Conservation (phyloP, 2,888 invertebrate genomes). For the Tetropium fuscum region DNA sequence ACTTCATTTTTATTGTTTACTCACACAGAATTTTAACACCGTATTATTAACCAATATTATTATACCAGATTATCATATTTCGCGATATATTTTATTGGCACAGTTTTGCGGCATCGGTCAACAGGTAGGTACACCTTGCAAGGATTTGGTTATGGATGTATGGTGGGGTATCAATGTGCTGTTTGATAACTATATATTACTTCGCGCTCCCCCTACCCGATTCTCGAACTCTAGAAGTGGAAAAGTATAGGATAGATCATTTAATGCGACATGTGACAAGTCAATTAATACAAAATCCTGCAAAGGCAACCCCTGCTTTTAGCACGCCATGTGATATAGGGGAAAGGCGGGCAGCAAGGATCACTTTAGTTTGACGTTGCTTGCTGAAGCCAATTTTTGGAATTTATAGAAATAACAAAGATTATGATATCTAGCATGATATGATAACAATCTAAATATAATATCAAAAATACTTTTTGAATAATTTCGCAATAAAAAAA, state of each 20-base stretch:
- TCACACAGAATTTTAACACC: neutral
- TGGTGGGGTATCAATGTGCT: constrained; percentile 7
- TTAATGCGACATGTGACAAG: neutral
- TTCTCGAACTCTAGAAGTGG: neutral
- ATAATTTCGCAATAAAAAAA: no score
- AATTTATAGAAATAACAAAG: no score
- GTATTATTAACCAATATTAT: neutral
- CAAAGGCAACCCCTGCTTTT: no score
- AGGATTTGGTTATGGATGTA: constrained; percentile 4
- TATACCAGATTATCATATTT: neutral
- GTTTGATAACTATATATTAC: constrained; percentile 12
- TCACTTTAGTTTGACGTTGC: no score
- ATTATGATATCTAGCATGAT: no score
- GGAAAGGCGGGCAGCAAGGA: no score
- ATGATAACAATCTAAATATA: no score
- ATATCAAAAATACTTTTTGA: no score
- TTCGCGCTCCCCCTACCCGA: neutral
- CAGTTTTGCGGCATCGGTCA: neutral
- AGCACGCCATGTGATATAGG: no score
- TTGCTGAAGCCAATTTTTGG: no score
- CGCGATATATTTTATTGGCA: neutral
- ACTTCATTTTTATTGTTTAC: constrained; percentile 30
- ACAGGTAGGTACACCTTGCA: neutral
- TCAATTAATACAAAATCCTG: no score
- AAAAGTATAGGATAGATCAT: neutral